Base-by-base conservation (phyloP, 2,888 invertebrate species). In the Masnerella sp. region DNA sequence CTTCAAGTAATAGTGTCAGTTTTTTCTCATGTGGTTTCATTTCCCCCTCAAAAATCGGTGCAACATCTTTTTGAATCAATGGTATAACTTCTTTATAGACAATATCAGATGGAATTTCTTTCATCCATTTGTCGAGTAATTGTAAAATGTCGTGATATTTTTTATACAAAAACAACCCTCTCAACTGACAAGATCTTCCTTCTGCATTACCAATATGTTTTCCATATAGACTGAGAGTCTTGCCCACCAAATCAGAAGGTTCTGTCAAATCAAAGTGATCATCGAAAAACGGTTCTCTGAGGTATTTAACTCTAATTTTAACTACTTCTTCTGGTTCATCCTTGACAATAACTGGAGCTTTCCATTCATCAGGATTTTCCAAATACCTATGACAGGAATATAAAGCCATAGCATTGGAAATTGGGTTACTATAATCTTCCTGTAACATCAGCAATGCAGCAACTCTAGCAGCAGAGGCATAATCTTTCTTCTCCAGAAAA, bases 191-290 rank as follows among this genome's bases (percentile, higher is more conserved):
- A 78, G 91, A 92, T 71, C 88, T 86, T 71, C 89, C 90, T 4
- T 93, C 76, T 69, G 88, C 83, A 76, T 91, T 58, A 88, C 82
- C 73, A 88, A 83, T 82, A 65, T 84, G 81, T 78, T 89, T 88
- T 2, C 92, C 91, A 69, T 92, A 90, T 88, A 90, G 90, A 28
- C 90, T 89, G 49, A 98, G 88, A 1, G 96, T 95, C 89, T 98
- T 98, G 0, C 97, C 97, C 47, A 95, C 89, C 34, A 96, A 88
- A 82, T 92, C 90, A 18, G 90, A 86, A 4, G 93, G 90, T 77
- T 95, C 92, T 68, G 88, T 90, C 14, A 97, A 89, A 88, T 96
- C 96, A 88, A 96, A 96, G 87, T 98, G 97, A 82, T 95, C 94
- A 88, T 98, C 97, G 88, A 93, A 93, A 84, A 90, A 95, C 0